Base-by-base conservation (phyloP, 2,888 invertebrate genomes). In the Torymus auratus region DNA sequence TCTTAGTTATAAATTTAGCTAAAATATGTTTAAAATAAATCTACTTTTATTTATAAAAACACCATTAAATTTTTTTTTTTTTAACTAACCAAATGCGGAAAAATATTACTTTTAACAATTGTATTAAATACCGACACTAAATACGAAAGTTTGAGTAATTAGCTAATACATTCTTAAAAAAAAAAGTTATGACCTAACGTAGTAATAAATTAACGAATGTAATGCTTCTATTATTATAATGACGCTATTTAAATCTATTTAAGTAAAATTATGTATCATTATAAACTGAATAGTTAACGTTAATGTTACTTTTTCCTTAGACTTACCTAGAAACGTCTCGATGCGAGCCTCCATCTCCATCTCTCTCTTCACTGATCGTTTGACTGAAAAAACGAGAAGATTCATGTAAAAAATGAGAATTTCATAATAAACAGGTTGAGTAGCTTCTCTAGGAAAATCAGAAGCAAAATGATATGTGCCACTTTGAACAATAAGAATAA, bases 361-460 rank as follows among this genome's bases (percentile, higher is more conserved):
- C 94, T 86, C 92, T 93, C 86, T 94, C 94, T 91, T 94, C 94
- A 87, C 92, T 93, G 88, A 94, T 93, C 83, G 94, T 94, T 93
- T 94, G 94, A 91, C 94, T 94, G 93, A 85, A 90, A 41, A 90
- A 85, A 85, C 17, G n/a, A 77, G 17, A 55, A 67, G 17, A 0
- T 20, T 50, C 50, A 28, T 12, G 73, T 70, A 70, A 64, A 58
- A 65, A 50, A 0, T n/a, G 50, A 65, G 83, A 76, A 82, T 56
- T 81, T 80, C 75, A 71, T 85, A 80, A 15, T 17, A 60, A 14
- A 82, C 61, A 17, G 15, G 15, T 23, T 61, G 12, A 20, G 15
- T 3, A 58, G 71, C 65, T 58, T 78, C 69, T 78, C 69, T 78
- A 78, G 58, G 55, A 58, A 62, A 72, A 61, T 55, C 14, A 14